Evolutionary conservation across 1,140 invertebrate genomes (phyloP), one percentile per base, ranked within the genome.

Genomic region (Bombus huntii): DNA sequence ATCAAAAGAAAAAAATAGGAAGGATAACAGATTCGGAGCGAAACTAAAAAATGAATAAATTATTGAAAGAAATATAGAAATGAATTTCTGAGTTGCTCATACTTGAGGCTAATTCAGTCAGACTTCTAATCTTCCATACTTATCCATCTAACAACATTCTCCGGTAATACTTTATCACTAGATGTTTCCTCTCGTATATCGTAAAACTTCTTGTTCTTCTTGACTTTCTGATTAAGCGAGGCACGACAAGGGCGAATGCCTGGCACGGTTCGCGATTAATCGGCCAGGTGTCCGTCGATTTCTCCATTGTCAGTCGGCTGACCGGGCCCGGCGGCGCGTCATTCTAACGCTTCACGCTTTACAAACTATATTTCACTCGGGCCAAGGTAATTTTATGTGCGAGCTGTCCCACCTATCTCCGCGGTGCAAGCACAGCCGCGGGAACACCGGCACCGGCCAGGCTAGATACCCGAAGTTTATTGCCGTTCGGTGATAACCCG

Each of bases 391-490:
- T 91, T 91, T 91, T 91, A 91, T 89, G 87, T 88, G 75, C 89
- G 39, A 25, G 82, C 75, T 83, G 79, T 83, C 59, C 57, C 70
- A 82, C 77, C 81, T 90, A 91, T 91, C 81, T 83, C 72, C 53
- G 42, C 39, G 82, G 70, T 62, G 62, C 78, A 44, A n/a, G 66
- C 37, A 78, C 73, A 83, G 75, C 65, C 85, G 66, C 78, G 77
- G 81, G 57, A 66, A 70, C 75, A 73, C 74, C 89, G 83, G 84
- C n/a, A 15, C n/a, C 81, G 73, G 37, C 74, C 89, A 77, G 68
- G 44, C 59, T 70, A 75, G 87, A 89, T 87, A 88, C 89, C 79
- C 85, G 62, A 91, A 90, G 86, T 90, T 92, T 92, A 92, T 89
- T 89, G 83, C 84, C 75, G 78, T 85, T 81, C 77, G 75, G 84